phyloP scores from a whole-genome alignment of 2,113 vertebrate genomes.

The Lepisosteus oculatus region DNA sequence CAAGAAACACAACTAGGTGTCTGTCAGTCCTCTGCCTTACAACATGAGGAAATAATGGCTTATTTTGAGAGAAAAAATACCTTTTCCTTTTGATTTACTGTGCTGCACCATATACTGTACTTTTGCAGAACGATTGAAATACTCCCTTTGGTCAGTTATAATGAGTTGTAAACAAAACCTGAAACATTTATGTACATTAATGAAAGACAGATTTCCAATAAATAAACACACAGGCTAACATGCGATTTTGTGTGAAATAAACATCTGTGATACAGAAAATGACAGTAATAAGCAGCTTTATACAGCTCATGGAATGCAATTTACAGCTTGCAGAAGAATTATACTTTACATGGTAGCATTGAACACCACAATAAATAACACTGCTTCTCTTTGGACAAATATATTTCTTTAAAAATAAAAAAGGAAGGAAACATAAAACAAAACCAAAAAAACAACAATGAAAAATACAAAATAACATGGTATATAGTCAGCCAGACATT shows the following conservation, averaged over 20 bases:
- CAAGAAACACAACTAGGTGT: conserved; percentile 21
- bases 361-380: conserved; percentile 99
- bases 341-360: conserved; percentile 89
- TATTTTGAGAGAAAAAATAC: conserved; percentile 31
- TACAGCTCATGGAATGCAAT: conserved; percentile 90
- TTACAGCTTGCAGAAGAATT: conserved; percentile 85
- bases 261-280: conserved; percentile 73
- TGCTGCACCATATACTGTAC: conserved; percentile 43
- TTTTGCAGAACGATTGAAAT: conserved; percentile 61
- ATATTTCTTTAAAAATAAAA: conserved; percentile 88
- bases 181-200: conserved; percentile 84
- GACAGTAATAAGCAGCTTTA: conserved; percentile 73
- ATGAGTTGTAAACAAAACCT: conserved; percentile 95
- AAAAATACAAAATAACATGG: conserved; percentile 79
- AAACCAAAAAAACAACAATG: conserved; percentile 50
- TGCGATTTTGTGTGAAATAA: conserved; percentile 84
- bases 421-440: conserved; percentile 43
- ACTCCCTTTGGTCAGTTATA: conserved; percentile 91
- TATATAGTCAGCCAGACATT: conserved; percentile 95
- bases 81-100: conserved; percentile 45
- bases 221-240: conserved; percentile 93
- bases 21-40: conserved; percentile 16
- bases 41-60: conserved; percentile 12
- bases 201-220: conserved; percentile 88
- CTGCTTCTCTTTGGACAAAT: conserved; percentile 98